Evolutionary conservation across 2,888 invertebrate species (phyloP), one percentile per base, ranked within the genome.

Genomic region (Cheilosia grossa): DNA sequence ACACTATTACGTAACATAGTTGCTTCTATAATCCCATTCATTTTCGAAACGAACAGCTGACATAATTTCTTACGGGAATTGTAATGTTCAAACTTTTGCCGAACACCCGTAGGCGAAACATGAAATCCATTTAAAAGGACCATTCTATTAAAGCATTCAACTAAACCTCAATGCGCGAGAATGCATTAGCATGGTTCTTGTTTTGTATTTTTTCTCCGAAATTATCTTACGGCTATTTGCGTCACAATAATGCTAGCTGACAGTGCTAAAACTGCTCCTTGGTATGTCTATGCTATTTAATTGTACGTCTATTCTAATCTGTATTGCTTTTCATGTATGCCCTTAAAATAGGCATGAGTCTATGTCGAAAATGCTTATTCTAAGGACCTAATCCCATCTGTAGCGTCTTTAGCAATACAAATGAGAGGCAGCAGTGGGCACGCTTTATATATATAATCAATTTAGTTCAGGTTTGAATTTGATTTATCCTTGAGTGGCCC

Each of bases 401-500:
- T 53, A 53, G 61, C 17, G 37, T 44, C 37, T 13, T 37, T 13
- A 59, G 42, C 51, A 61, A 70, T 19, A 58, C 42, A 64, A 40
- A 33, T 44, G 67, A 24, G 66, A 42, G 21, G 21, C 19, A 47
- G 44, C 7, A n/a, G 33, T 64, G 51, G 24, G 19, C 61, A 63
- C 44, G 47, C 19, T 54, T 56, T 64, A 47, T 64, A 42, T 64
- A 47, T 64, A 42, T 79, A 79, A 79, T 72, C 78, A 79, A 79
- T 64, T 79, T 79, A 79, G 72, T 79, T 79, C 64, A 64, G 78
- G 70, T 72, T 64, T 58, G 78, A 79, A 79, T 79, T 79, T 72
- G 72, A 72, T 79, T 79, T 70, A 79, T 72, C 64, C 78, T 79
- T 72, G 78, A 79, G 78, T 79, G 72, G 78, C 42, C 78, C 42